phyloP scores from a whole-genome alignment of 2,113 vertebrate species.

The Cynoglossus semilaevis region DNA sequence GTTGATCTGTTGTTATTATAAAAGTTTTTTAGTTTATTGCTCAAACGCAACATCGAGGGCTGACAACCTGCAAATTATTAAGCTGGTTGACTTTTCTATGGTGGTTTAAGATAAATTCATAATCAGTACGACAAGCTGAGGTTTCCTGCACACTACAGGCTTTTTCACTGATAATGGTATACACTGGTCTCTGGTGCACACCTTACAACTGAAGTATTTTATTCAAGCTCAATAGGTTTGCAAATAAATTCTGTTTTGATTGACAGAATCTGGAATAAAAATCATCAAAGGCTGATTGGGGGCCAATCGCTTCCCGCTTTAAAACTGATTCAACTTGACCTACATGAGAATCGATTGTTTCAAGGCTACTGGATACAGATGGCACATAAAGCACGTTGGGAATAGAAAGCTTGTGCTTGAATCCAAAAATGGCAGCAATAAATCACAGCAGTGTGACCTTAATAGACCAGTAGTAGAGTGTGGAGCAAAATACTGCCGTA shows the following conservation, averaged over 20 bases:
- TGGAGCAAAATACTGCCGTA: constrained; percentile 17
- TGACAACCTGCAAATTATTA: background rate
- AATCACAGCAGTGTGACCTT: constrained; percentile 44
- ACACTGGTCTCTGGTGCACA: no score
- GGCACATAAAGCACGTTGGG: constrained; percentile 15
- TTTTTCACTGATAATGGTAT: no score
- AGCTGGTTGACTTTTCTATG: background rate
- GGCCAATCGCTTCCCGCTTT: constrained; percentile 4
- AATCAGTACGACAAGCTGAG: no score
- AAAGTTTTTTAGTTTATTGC: no score
- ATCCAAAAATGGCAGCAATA: constrained; percentile 35
- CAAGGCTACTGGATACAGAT: constrained; percentile 6
- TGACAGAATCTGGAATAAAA: no score
- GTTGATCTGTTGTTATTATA: background rate
- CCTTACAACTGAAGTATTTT: no score
- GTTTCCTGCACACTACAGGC: no score
- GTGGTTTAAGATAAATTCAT: no score
- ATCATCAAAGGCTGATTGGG: background rate
- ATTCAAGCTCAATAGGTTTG: no score
- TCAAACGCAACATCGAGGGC: no score
- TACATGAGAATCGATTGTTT: constrained; percentile 1
- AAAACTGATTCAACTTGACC: constrained; percentile 9
- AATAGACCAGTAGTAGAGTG: constrained; percentile 34
- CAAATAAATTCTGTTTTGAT: no score
- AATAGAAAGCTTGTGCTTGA: constrained; percentile 12